Evolutionary conservation across 64 coral and sea anemone species (phyloP).

Genomic region (Astreopora myriophthalma): DNA sequence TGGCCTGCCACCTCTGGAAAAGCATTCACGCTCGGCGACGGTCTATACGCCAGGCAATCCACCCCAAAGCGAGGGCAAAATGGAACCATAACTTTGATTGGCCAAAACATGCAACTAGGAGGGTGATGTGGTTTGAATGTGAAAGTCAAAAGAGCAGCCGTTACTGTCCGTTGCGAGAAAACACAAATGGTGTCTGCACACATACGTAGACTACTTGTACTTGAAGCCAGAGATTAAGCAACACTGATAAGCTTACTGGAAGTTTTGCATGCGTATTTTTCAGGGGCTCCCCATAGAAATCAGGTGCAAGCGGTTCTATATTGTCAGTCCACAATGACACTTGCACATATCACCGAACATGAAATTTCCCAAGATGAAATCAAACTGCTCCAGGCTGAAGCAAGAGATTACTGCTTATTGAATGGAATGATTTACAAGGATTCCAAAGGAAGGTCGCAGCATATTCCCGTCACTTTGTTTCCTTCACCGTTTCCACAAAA

Average conservation of each 20-base stretch:
- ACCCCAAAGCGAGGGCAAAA: too few species aligned
- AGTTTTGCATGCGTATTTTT: not conserved
- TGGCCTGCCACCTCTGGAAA: too few species aligned
- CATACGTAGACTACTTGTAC: too few species aligned
- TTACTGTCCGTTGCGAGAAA: too few species aligned
- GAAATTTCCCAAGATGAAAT: conserved; percentile 10
- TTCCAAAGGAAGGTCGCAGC: not conserved
- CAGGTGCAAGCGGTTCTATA: not conserved
- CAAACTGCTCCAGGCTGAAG: not conserved
- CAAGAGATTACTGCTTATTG: not conserved
- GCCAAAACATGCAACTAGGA: too few species aligned
- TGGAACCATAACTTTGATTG: too few species aligned
- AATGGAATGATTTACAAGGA: conserved; percentile 38
- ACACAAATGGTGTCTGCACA: too few species aligned
- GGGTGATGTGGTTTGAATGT: too few species aligned
- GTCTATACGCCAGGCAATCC: too few species aligned
- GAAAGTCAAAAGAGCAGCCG: too few species aligned
- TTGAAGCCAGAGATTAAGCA: too few species aligned
- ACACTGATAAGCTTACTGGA: not conserved
- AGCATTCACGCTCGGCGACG: too few species aligned
- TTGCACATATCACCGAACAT: not conserved
- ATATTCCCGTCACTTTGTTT: conserved; percentile 78
- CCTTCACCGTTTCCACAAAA: conserved; percentile 68
- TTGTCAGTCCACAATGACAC: not conserved
- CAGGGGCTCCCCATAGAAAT: not conserved